A percentile compares a stretch with the other conserved stretches of the same genome.
Evolutionary conservation across 2,797 vertebrate species (phyloP).

Genomic region (Microchirus variegatus): DNA sequence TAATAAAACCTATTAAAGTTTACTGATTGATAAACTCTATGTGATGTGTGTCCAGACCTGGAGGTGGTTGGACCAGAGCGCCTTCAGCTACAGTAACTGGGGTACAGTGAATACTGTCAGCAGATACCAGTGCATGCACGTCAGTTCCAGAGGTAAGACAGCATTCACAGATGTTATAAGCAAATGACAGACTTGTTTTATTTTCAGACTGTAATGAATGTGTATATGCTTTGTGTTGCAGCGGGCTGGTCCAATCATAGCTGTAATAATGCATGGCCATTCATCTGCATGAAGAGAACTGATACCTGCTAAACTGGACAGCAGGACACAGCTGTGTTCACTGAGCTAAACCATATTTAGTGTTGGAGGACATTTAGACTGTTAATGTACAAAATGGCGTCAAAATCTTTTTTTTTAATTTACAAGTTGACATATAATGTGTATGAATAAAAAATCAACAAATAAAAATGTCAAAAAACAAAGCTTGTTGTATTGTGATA

Average conservation of each 20-base stretch:
- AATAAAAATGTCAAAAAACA: too few relatives aligned
- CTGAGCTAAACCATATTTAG: not conserved
- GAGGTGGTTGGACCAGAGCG: slow-evolving; percentile 12
- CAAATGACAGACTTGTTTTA: not conserved
- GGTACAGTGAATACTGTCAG: not conserved
- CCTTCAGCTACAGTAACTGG: slow-evolving; percentile 1
- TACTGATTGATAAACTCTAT: not conserved
- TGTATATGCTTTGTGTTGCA: not conserved
- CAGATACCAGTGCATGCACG: not conserved
- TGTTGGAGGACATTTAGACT: not conserved
- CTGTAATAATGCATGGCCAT: not conserved
- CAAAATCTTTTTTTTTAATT: too few relatives aligned
- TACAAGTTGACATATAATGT: too few relatives aligned
- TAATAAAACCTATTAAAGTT: not conserved
- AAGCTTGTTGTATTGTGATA: too few relatives aligned
- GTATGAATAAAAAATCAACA: too few relatives aligned
- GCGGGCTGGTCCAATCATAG: slow-evolving; percentile 3
- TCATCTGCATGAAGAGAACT: slow-evolving; percentile 1
- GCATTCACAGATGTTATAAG: too few relatives aligned
- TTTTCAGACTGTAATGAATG: not conserved
- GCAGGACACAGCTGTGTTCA: not conserved
- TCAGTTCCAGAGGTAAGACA: not conserved
- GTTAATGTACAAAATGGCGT: too few relatives aligned
- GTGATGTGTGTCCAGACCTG: slow-evolving; percentile 5
- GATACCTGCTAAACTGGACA: not conserved